These are phyloP conservation scores for Acromyrmex charruanus DNA, from an alignment of 1,140 invertebrate species.

Conservation along the genomic window DNA sequence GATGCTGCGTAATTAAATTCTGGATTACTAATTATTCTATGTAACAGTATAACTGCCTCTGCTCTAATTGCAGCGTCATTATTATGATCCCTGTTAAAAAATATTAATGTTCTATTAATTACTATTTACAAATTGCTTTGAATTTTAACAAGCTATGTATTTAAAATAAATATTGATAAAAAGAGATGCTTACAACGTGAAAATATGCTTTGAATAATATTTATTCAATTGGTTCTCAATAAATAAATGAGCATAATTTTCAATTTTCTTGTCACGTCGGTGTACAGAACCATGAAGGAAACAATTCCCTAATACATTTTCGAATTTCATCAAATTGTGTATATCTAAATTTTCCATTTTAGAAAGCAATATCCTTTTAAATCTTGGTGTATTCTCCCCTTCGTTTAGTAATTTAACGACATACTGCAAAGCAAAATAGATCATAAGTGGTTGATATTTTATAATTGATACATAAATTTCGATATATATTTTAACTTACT, in stretches of 20 bases:
- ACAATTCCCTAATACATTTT: slow-evolving; percentile 72
- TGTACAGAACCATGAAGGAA: slow-evolving; percentile 77
- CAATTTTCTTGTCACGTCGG: slow-evolving; percentile 78
- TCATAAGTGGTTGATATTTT: neutral
- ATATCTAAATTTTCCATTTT: slow-evolving; percentile 68
- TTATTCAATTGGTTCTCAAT: slow-evolving; percentile 55
- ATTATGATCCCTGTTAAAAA: slow-evolving; percentile 70
- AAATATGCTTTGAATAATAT: slow-evolving; percentile 56
- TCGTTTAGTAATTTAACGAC: slow-evolving; percentile 74
- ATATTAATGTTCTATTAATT: slow-evolving; percentile 9
- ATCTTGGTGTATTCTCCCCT: slow-evolving; percentile 69
- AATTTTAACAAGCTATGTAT: neutral
- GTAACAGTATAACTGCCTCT: slow-evolving; percentile 73
- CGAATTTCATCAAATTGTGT: slow-evolving; percentile 48
- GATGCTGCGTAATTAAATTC: slow-evolving; percentile 62
- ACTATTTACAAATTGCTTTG: neutral
- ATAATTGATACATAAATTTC: slow-evolving; percentile 28
- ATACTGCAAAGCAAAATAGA: slow-evolving; percentile 70
- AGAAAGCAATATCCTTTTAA: slow-evolving; percentile 77
- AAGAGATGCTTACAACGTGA: slow-evolving; percentile 52
- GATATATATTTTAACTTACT: slow-evolving; percentile 64
- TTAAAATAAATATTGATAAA: slow-evolving; percentile 8
- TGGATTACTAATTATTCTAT: slow-evolving; percentile 62
- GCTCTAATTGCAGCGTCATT: slow-evolving; percentile 80
- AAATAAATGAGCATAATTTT: slow-evolving; percentile 69